Evolutionary conservation across 1,140 invertebrate genomes (phyloP).

Genomic region (Drosophila sp.): DNA sequence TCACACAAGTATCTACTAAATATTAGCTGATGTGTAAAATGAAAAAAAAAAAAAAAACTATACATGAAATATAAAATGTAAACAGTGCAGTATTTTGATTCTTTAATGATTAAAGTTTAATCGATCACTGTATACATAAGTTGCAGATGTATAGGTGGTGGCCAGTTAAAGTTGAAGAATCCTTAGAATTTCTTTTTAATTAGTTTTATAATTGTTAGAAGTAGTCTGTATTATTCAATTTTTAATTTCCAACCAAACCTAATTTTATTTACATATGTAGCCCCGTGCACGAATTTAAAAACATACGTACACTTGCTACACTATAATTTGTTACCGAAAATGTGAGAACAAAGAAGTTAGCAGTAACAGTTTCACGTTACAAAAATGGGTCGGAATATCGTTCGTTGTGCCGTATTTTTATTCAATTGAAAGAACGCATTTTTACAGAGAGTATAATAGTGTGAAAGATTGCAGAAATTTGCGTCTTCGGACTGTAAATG

Average conservation of each 20-base stretch:
- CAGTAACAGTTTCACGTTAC: background rate
- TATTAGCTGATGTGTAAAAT: constrained; percentile 71
- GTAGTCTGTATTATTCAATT: constrained; percentile 9
- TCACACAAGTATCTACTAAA: constrained; percentile 57
- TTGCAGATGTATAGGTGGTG: constrained; percentile 55
- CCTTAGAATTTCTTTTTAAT: constrained; percentile 1
- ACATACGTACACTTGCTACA: background rate
- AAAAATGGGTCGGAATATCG: too few relatives aligned
- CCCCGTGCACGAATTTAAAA: too few relatives aligned
- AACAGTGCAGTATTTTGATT: constrained; percentile 29
- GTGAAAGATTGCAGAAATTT: too few relatives aligned
- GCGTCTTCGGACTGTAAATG: too few relatives aligned
- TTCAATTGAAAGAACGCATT: too few relatives aligned
- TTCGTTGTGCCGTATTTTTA: too few relatives aligned
- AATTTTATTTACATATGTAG: too few relatives aligned
- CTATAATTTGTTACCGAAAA: background rate
- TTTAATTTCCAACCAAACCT: background rate
- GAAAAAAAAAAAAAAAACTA: constrained; percentile 55
- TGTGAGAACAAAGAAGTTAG: constrained; percentile 45
- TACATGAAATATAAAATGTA: constrained; percentile 11
- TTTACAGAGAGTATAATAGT: too few relatives aligned
- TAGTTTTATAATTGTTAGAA: background rate
- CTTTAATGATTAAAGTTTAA: constrained; percentile 7
- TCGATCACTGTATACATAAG: constrained; percentile 25
- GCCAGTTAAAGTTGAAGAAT: constrained; percentile 37